These are phyloP conservation scores for Rhynchomys soricoides DNA, from an alignment of 2,113 vertebrate species.

Conservation along the genomic window DNA sequence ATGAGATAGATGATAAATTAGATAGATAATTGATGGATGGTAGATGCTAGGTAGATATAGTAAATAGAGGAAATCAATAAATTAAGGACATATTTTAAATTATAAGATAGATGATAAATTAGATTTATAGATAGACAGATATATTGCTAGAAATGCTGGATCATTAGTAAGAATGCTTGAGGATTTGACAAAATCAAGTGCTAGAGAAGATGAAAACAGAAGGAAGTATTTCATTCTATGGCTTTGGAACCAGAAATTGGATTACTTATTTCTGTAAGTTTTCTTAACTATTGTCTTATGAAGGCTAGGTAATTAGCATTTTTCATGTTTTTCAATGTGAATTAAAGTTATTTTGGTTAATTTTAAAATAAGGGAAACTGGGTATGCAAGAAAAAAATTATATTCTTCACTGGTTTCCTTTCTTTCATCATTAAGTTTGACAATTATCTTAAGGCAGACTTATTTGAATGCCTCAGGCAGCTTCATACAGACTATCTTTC, in stretches of 20 bases:
- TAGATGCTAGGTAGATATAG: neutral
- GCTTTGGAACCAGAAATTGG: neutral
- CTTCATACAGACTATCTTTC: neutral
- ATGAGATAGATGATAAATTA: no score
- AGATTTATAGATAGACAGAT: neutral
- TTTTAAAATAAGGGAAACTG: neutral
- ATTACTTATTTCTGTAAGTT: neutral
- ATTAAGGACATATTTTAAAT: neutral
- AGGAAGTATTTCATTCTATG: neutral
- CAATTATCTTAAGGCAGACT: conserved; percentile 52
- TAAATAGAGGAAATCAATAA: neutral
- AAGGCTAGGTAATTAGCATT: neutral
- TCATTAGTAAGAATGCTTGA: neutral
- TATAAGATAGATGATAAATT: neutral
- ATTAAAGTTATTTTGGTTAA: neutral
- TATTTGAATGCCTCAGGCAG: neutral
- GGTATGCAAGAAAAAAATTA: neutral
- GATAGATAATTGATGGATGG: no score
- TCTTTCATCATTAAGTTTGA: neutral
- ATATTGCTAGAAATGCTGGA: neutral
- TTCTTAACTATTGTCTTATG: neutral
- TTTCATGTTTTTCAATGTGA: neutral
- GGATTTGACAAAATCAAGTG: neutral
- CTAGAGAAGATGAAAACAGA: neutral
- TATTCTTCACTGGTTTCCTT: neutral